Percentiles rank a stretch among this genome's conserved stretches.
Conservation (phyloP, 2,888 invertebrate species). For the Coelinius sp. region DNA sequence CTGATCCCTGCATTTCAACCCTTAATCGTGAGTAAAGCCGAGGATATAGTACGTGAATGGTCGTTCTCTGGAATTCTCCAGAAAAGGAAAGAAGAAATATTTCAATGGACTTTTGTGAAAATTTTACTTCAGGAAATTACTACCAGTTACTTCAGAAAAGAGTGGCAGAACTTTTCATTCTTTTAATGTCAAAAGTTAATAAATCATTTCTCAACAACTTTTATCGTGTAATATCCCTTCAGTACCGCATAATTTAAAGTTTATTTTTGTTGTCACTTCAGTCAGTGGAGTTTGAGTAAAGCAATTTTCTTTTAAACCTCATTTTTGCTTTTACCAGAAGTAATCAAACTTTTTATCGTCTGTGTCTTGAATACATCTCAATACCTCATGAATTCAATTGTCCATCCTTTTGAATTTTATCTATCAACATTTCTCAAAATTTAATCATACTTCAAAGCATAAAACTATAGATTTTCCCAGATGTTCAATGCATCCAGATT, state of each 20-base stretch:
- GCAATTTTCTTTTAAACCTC: not conserved
- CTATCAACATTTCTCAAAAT: not conserved
- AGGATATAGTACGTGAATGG: constrained; percentile 6
- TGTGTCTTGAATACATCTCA: not conserved
- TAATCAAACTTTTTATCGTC: not conserved
- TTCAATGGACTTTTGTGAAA: constrained; percentile 9
- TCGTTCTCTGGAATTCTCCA: not conserved
- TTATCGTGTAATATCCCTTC: constrained; percentile 12
- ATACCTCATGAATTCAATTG: not conserved
- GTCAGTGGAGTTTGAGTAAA: not conserved
- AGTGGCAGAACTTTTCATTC: constrained; percentile 10
- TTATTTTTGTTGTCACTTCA: constrained; percentile 10
- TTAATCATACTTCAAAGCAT: no score
- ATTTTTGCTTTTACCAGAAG: not conserved
- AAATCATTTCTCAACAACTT: constrained; percentile 19
- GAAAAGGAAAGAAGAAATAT: constrained; percentile 2
- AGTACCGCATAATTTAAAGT: constrained; percentile 19
- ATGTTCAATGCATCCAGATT: no score
- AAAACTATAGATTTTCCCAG: no score
- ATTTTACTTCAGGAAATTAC: constrained; percentile 18
- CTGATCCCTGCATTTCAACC: constrained; percentile 43
- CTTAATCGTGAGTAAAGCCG: constrained; percentile 45
- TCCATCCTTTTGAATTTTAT: not conserved
- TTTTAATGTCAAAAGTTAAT: constrained; percentile 14
- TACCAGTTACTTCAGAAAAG: constrained; percentile 11